Evolutionary conservation across 1,140 invertebrate genomes (phyloP).

Genomic region (Dryas iulia): DNA sequence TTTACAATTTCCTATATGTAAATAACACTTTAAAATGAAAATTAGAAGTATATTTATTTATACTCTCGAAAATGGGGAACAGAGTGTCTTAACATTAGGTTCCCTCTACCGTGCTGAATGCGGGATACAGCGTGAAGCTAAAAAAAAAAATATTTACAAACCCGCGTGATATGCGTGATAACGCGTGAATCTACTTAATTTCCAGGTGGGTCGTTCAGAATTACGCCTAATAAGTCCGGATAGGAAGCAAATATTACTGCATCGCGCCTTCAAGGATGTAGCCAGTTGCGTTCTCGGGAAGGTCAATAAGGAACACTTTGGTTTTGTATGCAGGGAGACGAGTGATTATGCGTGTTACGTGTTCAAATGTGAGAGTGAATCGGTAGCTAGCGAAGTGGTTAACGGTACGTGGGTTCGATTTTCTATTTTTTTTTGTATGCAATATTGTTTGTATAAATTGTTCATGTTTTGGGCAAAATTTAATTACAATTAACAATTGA

Average conservation of each 20-base stretch:
- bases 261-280: conserved; percentile 93
- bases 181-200: too few relatives aligned
- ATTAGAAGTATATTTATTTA: too few relatives aligned
- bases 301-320: conserved; percentile 92
- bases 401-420: conserved; percentile 79
- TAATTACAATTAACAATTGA: too few relatives aligned
- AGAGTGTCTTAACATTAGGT: too few relatives aligned
- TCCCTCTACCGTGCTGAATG: too few relatives aligned
- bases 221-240: conserved; percentile 95
- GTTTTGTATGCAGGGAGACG: conserved; percentile 92
- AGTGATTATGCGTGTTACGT: conserved; percentile 91
- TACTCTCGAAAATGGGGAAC: too few relatives aligned
- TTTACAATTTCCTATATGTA: too few relatives aligned
- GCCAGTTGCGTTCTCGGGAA: conserved; percentile 93
- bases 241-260: conserved; percentile 92
- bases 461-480: too few relatives aligned
- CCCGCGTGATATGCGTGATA: too few relatives aligned
- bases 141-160: background rate
- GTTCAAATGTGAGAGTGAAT: conserved; percentile 93
- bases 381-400: conserved; percentile 89
- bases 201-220: conserved; percentile 91
- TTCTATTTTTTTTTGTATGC: background rate
- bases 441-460: too few relatives aligned
- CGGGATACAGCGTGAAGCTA: too few relatives aligned
- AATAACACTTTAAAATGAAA: too few relatives aligned